Percentiles rank a stretch among this genome's conserved stretches.
phyloP scores from a whole-genome alignment of 2,888 invertebrate genomes.

The Minunthozetes semirufus region DNA sequence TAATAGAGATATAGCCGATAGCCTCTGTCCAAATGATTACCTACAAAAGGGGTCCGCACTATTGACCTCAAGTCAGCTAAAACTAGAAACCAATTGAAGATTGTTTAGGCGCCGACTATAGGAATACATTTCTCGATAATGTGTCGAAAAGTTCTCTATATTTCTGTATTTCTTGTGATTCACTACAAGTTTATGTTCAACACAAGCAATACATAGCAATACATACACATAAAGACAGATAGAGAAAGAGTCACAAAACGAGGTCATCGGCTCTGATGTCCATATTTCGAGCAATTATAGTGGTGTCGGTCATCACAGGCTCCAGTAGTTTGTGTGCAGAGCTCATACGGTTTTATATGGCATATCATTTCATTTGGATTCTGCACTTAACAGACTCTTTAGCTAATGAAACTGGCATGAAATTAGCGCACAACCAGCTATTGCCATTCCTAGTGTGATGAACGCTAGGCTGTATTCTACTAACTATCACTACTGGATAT shows the following conservation, averaged over 20 bases:
- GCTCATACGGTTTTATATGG: not conserved
- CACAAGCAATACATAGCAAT: not conserved
- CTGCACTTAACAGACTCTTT: slow-evolving; percentile 26
- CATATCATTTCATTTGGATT: slow-evolving; percentile 19
- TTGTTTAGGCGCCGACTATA: slow-evolving; percentile 29
- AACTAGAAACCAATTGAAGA: slow-evolving; percentile 27
- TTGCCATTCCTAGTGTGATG: not conserved
- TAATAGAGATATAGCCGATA: slow-evolving; percentile 24
- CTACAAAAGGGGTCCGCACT: slow-evolving; percentile 6
- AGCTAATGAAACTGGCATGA: slow-evolving; percentile 33
- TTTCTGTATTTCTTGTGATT: not conserved
- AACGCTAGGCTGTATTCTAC: not conserved
- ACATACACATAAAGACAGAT: not conserved
- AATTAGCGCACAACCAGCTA: slow-evolving; percentile 14
- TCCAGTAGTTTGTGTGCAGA: not conserved
- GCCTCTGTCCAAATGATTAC: slow-evolving; percentile 23
- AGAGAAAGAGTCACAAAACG: slow-evolving; percentile 15
- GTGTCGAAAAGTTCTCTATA: not conserved
- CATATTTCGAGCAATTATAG: slow-evolving; percentile 2
- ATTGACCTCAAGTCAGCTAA: slow-evolving; percentile 19
- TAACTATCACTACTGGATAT: not conserved
- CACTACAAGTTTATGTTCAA: not conserved
- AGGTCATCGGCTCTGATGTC: slow-evolving; percentile 15
- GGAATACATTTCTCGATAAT: slow-evolving; percentile 23
- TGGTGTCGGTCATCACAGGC: not conserved